phyloP scores from a whole-genome alignment of 2,888 invertebrate species.

The Drosophila aldrichi region DNA sequence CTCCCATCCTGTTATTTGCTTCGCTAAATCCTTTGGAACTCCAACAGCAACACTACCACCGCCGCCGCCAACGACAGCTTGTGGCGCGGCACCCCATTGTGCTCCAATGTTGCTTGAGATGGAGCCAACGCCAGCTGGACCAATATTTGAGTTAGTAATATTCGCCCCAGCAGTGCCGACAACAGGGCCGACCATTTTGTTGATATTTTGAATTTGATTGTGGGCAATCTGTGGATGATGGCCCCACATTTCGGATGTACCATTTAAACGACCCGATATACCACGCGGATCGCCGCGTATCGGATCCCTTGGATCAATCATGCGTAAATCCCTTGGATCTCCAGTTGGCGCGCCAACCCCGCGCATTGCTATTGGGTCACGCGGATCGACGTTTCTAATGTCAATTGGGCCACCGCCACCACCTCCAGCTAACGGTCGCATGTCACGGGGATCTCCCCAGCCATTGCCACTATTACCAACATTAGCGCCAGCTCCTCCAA shows the following conservation, averaged over 20 bases:
- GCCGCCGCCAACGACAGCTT: conserved; percentile 76
- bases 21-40: conserved; percentile 80
- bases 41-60: conserved; percentile 60
- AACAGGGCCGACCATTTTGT: conserved; percentile 87
- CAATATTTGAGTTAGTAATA: conserved; percentile 85
- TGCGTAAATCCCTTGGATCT: conserved; percentile 85
- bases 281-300: conserved; percentile 90
- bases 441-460: conserved; percentile 88
- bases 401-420: conserved; percentile 84
- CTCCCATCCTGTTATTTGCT: conserved; percentile 90
- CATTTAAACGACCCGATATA: conserved; percentile 93
- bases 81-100: conserved; percentile 83
- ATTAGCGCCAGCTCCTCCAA: conserved; percentile 57
- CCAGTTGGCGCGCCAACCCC: conserved; percentile 82
- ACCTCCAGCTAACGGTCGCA: conserved; percentile 84
- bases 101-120: conserved; percentile 70
- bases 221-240: conserved; percentile 86
- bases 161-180: conserved; percentile 79
- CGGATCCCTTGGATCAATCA: conserved; percentile 86
- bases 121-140: conserved; percentile 66
- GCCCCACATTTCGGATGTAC: conserved; percentile 93
- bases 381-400: conserved; percentile 86
- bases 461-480: conserved; percentile 85
- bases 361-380: conserved; percentile 83
- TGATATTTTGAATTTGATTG: conserved; percentile 82